Conservation (phyloP, 2,888 invertebrate species). For the Microplitis deprimator region DNA sequence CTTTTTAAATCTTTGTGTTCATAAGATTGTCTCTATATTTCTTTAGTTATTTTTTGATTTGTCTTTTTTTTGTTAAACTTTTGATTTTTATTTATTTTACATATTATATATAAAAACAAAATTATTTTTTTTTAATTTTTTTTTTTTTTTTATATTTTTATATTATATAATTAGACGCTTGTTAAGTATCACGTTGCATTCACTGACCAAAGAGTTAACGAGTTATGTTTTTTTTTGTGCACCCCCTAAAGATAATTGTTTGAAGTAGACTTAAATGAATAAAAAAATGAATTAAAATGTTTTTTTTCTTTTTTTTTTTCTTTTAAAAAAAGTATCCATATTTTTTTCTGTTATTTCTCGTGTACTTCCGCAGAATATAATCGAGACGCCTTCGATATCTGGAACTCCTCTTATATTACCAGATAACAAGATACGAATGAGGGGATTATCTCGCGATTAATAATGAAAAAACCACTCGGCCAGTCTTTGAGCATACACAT, state of each 20-base stretch:
- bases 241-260: background rate
- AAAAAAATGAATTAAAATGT: conserved; percentile 4
- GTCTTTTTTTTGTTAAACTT: conserved; percentile 9
- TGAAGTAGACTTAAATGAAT: background rate
- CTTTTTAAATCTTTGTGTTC: conserved; percentile 27
- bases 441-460: conserved; percentile 24
- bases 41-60: conserved; percentile 19
- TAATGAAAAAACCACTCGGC: conserved; percentile 20
- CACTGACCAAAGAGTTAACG: conserved; percentile 17
- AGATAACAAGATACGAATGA: conserved; percentile 31
- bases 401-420: conserved; percentile 12
- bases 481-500: conserved; percentile 32
- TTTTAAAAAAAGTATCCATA: background rate
- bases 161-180: conserved; percentile 14
- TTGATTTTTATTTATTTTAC: conserved; percentile 33
- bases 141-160: conserved; percentile 19
- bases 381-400: conserved; percentile 23
- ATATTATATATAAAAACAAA: conserved; percentile 14
- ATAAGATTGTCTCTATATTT: conserved; percentile 35
- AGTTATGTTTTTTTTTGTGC: background rate
- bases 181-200: conserved; percentile 26
- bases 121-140: conserved; percentile 16
- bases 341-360: conserved; percentile 21
- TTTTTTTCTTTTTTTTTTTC: conserved; percentile 35
- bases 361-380: conserved; percentile 28